These are phyloP conservation scores for Lepidocolaptes lacrymiger DNA, from an alignment of 2,797 vertebrate species.

Conservation along the genomic window DNA sequence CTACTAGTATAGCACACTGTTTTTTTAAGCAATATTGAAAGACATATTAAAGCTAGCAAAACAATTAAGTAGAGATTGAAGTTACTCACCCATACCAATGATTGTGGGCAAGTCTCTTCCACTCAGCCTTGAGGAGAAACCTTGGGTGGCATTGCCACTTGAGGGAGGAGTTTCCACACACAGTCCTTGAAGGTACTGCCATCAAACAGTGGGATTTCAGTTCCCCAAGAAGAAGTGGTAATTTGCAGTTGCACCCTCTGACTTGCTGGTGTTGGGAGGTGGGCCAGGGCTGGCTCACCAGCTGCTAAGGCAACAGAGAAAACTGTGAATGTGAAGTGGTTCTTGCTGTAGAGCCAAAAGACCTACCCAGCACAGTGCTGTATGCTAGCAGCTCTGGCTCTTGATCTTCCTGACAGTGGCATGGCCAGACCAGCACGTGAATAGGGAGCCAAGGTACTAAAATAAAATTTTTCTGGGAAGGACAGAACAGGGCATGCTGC, in stretches of 20 bases:
- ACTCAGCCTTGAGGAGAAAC: neutral
- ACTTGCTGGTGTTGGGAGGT: neutral
- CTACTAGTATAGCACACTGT: neutral
- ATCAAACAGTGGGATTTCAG: neutral
- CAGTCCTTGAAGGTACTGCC: neutral
- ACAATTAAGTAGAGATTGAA: neutral
- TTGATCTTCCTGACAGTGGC: neutral
- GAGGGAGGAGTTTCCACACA: neutral
- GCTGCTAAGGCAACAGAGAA: neutral
- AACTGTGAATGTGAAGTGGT: neutral
- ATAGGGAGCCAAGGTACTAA: neutral
- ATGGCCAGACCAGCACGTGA: neutral
- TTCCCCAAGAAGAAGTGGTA: neutral
- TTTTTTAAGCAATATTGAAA: neutral
- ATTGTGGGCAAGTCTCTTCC: neutral
- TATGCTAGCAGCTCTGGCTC: neutral
- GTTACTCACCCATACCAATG: neutral
- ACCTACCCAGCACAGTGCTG: neutral
- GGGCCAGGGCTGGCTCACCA: neutral
- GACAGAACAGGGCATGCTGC: neutral
- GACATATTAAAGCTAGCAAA: neutral
- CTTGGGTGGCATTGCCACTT: neutral
- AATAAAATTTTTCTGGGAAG: accelerated
- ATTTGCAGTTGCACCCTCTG: neutral
- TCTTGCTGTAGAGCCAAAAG: neutral